Evolutionary conservation across 2,888 invertebrate genomes (phyloP).

Genomic region (Agriopis leucophaearia): DNA sequence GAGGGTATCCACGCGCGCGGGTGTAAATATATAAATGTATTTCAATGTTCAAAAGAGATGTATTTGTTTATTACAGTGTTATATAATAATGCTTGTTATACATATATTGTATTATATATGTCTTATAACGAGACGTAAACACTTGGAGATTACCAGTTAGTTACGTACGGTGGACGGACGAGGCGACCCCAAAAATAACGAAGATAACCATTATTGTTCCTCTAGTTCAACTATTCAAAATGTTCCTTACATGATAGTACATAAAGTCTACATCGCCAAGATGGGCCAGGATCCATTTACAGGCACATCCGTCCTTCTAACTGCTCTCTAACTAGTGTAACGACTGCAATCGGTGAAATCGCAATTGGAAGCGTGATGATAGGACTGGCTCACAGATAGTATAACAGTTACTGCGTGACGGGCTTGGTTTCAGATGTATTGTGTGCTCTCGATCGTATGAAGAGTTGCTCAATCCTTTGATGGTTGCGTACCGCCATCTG

Average conservation of each 20-base stretch:
- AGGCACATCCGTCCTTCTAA: slow-evolving; percentile 34
- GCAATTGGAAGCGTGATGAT: slow-evolving; percentile 38
- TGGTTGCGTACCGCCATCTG: background rate
- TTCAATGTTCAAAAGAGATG: too few relatives aligned
- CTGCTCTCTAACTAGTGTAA: slow-evolving; percentile 39
- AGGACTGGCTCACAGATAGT: slow-evolving; percentile 1
- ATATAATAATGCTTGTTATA: too few relatives aligned
- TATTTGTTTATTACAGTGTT: too few relatives aligned
- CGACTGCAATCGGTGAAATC: slow-evolving; percentile 38
- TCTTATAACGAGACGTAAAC: background rate
- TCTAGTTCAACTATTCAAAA: slow-evolving; percentile 37
- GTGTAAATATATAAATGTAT: too few relatives aligned
- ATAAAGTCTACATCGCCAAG: slow-evolving; percentile 8
- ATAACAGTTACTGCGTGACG: background rate
- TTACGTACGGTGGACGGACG: slow-evolving; percentile 42
- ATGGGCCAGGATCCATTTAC: slow-evolving; percentile 19
- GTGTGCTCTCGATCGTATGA: background rate
- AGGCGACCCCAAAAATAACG: slow-evolving; percentile 61
- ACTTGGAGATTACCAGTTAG: background rate
- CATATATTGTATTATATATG: too few relatives aligned
- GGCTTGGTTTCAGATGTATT: background rate
- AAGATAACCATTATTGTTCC: slow-evolving; percentile 59
- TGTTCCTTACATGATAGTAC: slow-evolving; percentile 2
- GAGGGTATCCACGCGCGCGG: too few relatives aligned
- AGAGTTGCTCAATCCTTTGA: slow-evolving; percentile 11